Evolutionary conservation across 2,797 vertebrate genomes (phyloP), one percentile per base, ranked within the genome.

Genomic region (Semaprochilodus insignis): DNA sequence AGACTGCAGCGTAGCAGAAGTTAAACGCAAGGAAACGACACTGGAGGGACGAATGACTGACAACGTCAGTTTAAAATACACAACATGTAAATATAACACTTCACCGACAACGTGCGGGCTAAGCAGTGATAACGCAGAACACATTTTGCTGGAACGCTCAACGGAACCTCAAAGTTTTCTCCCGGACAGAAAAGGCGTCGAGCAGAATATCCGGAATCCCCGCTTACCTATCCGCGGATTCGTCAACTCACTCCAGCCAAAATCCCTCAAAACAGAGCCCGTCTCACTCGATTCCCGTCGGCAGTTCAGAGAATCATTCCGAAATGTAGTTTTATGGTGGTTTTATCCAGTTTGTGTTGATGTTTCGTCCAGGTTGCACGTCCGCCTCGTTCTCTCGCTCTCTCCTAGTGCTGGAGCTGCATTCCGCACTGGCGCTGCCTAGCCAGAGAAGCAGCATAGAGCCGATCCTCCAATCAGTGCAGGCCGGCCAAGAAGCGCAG

Each of bases 381-480:
- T 78, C 71, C 74, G 51, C 76, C 8, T 80, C 77, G 77, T 31
- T 84, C 73, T 70, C 83, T 77, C 34, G 40, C 54, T 60, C 70
- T 81, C 69, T 48, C 66, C 74, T 76, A 65, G 79, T 80, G 75
- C 74, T 72, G 77, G 77, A 84, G 54, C 80, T 78, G 81, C 85
- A 83, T 86, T 88, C 87, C 84, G 31, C 82, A 82, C 85, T 17
- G 77, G 65, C n/a, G 77, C 83, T 36, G 63, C 31, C 76, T 74
- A 81, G 70, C 74, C 23, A 55, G 69, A 83, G 71, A 75, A 63
- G 71, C 31, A 67, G 34, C 21, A 34, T 31, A 74, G 57, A 82
- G 67, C 69, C 77, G 6, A 27, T 73, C 71, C 80, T 88, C 85
- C 85, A 88, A 88, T 88, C 87, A 88, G 83, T 79, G 81, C 79